Conservation (phyloP, 2,797 vertebrate genomes). For the Thaleichthys pacificus region DNA sequence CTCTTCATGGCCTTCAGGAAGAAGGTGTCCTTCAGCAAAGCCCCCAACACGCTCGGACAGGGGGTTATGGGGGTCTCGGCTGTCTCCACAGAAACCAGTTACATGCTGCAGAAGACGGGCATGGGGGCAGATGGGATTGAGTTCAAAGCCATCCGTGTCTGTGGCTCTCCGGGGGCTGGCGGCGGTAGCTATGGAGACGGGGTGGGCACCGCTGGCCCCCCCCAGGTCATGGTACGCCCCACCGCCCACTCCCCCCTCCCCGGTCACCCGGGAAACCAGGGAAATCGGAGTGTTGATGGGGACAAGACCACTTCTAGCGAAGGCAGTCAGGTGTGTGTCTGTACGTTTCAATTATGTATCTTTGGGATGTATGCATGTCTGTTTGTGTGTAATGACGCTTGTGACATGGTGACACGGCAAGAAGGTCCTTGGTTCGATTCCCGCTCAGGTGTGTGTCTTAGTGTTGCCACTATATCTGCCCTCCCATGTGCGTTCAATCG, state of each 20-base stretch:
- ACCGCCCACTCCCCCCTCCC: conserved; percentile 82
- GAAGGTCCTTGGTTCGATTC: too few species aligned
- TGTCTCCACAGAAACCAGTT: conserved; percentile 84
- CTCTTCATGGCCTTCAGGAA: conserved; percentile 88
- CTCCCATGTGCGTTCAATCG: too few species aligned
- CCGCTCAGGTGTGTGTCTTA: not conserved
- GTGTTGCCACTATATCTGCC: too few species aligned
- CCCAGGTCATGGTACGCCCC: conserved; percentile 90
- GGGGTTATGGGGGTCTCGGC: conserved; percentile 79
- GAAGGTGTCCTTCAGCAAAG: conserved; percentile 87
- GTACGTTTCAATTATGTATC: not conserved
- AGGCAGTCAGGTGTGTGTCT: conserved; percentile 55
- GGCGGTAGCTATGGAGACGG: conserved; percentile 60
- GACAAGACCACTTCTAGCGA: conserved; percentile 60
- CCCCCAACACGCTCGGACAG: conserved; percentile 79
- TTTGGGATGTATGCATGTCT: conserved; percentile 3
- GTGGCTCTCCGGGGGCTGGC: conserved; percentile 48
- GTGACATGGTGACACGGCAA: too few species aligned
- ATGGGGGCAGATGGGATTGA: conserved; percentile 67
- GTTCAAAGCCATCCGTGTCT: conserved; percentile 67
- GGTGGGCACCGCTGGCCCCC: conserved; percentile 68
- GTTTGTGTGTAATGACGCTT: not conserved
- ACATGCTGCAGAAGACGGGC: conserved; percentile 70
- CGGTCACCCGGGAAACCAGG: conserved; percentile 40
- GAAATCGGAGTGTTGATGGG: conserved; percentile 41